phyloP scores from a whole-genome alignment of 2,113 vertebrate genomes.

The Coptodon bakossiorum region DNA sequence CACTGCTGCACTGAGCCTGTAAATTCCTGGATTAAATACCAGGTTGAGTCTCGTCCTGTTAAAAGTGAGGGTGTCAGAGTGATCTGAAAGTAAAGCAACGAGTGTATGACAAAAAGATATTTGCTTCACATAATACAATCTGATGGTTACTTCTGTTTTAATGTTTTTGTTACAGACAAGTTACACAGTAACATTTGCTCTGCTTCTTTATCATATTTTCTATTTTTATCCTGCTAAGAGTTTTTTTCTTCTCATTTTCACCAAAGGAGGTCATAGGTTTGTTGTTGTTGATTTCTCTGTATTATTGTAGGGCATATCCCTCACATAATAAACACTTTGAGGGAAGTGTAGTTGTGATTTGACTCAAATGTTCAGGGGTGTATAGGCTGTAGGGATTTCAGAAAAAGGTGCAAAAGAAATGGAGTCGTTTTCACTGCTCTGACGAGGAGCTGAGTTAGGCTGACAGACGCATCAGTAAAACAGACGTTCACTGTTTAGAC shows the following conservation, averaged over 20 bases:
- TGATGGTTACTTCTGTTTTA: neutral
- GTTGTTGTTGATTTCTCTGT: neutral
- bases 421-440: neutral
- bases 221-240: neutral
- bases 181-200: fast-evolving
- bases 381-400: neutral
- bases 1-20: neutral
- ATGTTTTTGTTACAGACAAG: neutral
- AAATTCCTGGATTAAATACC: neutral
- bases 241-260: neutral
- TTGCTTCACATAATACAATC: neutral
- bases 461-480: neutral
- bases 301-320: neutral
- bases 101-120: no score
- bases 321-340: neutral
- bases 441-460: neutral
- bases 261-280: neutral
- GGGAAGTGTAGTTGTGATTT: neutral
- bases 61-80: neutral
- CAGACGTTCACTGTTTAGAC: constrained; percentile 5
- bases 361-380: neutral
- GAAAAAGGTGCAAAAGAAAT: constrained; percentile 14
- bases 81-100: no score
- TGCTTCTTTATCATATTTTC: fast-evolving
- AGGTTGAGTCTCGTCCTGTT: neutral